Base-by-base conservation (phyloP, 2,888 invertebrate genomes). In the Galerucella nymphaeae region DNA sequence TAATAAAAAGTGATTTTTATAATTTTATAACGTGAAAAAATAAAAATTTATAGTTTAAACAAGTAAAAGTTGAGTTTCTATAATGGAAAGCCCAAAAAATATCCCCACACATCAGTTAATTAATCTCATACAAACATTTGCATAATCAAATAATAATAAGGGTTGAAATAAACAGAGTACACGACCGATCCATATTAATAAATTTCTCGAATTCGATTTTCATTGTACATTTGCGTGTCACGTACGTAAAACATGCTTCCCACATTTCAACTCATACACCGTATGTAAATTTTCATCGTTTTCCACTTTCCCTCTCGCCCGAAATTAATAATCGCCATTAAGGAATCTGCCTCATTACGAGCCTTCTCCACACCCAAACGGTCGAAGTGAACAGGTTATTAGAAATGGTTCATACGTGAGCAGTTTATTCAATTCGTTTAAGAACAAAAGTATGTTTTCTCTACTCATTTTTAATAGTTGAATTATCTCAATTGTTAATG, bases 341-440 rank as follows among this genome's bases (percentile, higher is more conserved):
- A 79, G 79, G 78, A 79, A 79, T 79, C 79, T 80, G 73, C 72
- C 74, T 80, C 78, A 78, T 80, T 77, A 77, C 75, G 72, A 74
- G 13, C 57, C 18, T 41, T 10, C 66, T 41, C 66, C 18, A 38
- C 41, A 20, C 41, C 41, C 57, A 57, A 57, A 57, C 55, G 42
- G 38, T 55, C 66, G 66, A 57, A 57, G 57, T 23, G 23, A 66
- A 66, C 42, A 65, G 65, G 57, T 55, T 66, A 66, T 66, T 65
- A 50, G 53, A 53, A 53, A 53, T 65, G 55, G 16, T 38, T 18
- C 42, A 66, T 66, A 66, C 66, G 66, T 66, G 66, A 66, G 16
- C 20, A 14, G 55, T 42, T 57, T 66, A 11, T 41, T 14, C 20
- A 66, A 66, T 65, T 20, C 4, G 11, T n/a, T 8, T n/a, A 48